phyloP scores from a whole-genome alignment of 2,797 vertebrate genomes.

The Anabas testudineus region DNA sequence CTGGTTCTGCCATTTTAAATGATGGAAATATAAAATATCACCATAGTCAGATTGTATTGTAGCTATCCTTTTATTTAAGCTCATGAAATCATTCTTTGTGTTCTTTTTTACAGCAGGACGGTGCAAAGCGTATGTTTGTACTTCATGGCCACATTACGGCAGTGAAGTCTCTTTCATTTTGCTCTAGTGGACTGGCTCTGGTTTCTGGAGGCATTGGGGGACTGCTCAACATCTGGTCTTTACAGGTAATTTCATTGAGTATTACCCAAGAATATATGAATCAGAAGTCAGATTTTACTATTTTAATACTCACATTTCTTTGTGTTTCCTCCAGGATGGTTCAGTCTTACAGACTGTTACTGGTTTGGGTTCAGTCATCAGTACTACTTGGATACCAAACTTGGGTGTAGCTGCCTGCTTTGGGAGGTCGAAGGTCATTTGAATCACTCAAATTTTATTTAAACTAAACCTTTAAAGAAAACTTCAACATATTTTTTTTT shows the following conservation, averaged over 20 bases:
- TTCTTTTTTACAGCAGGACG: conserved; percentile 67
- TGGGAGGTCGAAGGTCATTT: conserved; percentile 85
- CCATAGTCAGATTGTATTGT: not conserved
- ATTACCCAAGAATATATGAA: not conserved
- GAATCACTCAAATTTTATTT: not conserved
- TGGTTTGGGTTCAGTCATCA: conserved; percentile 85
- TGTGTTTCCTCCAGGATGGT: conserved; percentile 81
- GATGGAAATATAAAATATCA: not conserved
- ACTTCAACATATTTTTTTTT: not conserved
- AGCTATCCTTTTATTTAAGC: not conserved
- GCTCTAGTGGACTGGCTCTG: conserved; percentile 82
- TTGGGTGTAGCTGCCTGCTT: conserved; percentile 85
- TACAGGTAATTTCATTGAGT: conserved; percentile 73
- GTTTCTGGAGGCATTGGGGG: conserved; percentile 87
- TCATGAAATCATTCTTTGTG: conserved; percentile 6
- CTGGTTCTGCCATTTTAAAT: not conserved
- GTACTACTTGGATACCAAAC: conserved; percentile 85
- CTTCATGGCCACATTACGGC: conserved; percentile 87
- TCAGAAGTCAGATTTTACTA: not conserved
- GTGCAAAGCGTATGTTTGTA: conserved; percentile 82
- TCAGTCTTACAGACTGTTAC: conserved; percentile 86
- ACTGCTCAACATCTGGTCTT: conserved; percentile 88
- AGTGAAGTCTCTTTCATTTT: conserved; percentile 86
- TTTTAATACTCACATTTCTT: conserved; percentile 14
- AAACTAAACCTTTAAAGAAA: not conserved